These are phyloP conservation scores for Phainopepla nitens DNA, from an alignment of 2,113 vertebrate genomes.

Conservation along the genomic window DNA sequence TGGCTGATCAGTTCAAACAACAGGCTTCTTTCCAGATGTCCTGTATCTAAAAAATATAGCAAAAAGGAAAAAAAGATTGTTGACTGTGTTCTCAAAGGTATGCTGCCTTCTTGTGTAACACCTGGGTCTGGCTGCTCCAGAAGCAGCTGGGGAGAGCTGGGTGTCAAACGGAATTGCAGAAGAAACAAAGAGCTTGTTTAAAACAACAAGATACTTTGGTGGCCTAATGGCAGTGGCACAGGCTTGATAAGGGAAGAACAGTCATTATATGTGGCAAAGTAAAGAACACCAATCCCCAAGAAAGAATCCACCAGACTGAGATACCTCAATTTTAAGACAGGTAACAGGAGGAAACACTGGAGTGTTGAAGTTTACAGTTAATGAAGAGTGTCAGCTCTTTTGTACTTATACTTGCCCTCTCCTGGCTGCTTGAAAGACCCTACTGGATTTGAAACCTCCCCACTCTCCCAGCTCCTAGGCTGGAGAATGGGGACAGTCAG, in stretches of 20 bases:
- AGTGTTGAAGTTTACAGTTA: neutral
- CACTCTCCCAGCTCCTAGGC: neutral
- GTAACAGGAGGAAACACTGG: neutral
- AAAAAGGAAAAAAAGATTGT: neutral
- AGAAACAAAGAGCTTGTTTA: neutral
- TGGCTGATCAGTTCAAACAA: neutral
- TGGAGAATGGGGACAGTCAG: neutral
- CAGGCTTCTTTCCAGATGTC: neutral
- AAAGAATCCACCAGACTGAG: neutral
- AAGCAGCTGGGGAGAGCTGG: neutral
- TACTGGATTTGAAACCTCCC: neutral
- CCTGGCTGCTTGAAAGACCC: neutral
- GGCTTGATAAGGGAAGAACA: neutral
- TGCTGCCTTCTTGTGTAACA: neutral
- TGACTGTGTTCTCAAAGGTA: neutral
- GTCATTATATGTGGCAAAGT: neutral
- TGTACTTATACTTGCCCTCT: neutral
- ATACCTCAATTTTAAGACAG: neutral
- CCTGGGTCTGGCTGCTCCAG: neutral
- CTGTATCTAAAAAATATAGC: neutral
- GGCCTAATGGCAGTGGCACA: neutral
- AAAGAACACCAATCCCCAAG: neutral
- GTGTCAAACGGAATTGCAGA: neutral
- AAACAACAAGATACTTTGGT: neutral
- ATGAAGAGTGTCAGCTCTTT: neutral